phyloP scores from a whole-genome alignment of 2,888 invertebrate species.

The Nymphalis c-album region DNA sequence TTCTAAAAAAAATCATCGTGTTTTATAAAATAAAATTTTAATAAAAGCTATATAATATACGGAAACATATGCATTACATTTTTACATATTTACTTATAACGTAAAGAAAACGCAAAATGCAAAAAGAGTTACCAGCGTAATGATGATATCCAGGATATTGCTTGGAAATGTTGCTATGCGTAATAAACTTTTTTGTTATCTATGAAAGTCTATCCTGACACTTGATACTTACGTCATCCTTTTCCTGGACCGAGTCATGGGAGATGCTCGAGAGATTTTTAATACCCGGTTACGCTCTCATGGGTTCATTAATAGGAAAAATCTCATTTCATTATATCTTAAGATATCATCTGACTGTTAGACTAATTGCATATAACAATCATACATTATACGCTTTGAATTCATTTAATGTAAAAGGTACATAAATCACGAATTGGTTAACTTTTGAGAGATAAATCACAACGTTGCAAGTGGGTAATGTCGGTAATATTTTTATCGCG shows the following conservation, averaged over 20 bases:
- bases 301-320: conserved; percentile 60
- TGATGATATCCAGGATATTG: conserved; percentile 16
- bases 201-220: conserved; percentile 22
- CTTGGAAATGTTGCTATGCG: conserved; percentile 6
- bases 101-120: neutral
- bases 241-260: conserved; percentile 31
- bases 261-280: conserved; percentile 25
- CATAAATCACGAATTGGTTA: neutral
- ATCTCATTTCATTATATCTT: conserved; percentile 64
- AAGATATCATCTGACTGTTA: conserved; percentile 55
- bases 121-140: neutral
- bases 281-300: conserved; percentile 53
- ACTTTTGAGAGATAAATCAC: no score
- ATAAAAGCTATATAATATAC: no score
- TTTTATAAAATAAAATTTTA: no score
- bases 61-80: neutral
- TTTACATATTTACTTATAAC: neutral
- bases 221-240: conserved; percentile 24
- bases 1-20: no score
- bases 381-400: conserved; percentile 48
- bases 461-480: no score
- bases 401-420: neutral
- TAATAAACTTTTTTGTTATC: conserved; percentile 28
- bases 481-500: no score
- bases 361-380: conserved; percentile 59